Evolutionary conservation across 2,113 vertebrate species (phyloP).

Genomic region (Holacanthus passer): DNA sequence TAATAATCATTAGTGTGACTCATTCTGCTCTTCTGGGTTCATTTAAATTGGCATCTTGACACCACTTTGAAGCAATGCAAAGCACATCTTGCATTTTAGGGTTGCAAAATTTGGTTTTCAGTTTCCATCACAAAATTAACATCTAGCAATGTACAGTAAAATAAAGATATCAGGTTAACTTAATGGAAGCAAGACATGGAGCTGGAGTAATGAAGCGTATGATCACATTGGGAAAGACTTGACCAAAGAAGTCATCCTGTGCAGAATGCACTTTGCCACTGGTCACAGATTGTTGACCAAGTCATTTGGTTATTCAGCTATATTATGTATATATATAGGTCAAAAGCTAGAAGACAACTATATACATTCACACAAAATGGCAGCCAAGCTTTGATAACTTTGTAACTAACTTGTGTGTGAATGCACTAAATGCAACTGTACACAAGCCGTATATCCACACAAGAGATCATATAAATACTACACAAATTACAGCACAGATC

Average conservation of each 20-base stretch:
- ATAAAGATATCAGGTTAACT: background rate
- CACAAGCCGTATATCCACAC: background rate
- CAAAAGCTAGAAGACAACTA: constrained; percentile 20
- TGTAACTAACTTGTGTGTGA: background rate
- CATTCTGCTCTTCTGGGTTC: background rate
- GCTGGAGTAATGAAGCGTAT: background rate
- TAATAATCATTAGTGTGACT: background rate
- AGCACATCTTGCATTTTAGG: background rate
- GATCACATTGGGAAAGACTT: constrained; percentile 8
- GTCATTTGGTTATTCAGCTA: constrained; percentile 48
- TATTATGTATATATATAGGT: too few relatives aligned
- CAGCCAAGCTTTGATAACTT: background rate
- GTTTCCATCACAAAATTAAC: constrained; percentile 3
- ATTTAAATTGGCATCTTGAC: background rate
- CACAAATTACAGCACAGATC: background rate
- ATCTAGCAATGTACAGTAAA: background rate
- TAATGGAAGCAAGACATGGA: background rate
- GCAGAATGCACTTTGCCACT: constrained; percentile 34
- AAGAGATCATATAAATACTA: background rate
- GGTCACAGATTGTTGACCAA: constrained; percentile 39
- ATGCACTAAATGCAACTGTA: background rate
- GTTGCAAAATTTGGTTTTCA: background rate
- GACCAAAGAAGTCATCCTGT: constrained; percentile 10
- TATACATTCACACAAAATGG: background rate
- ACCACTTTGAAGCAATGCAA: background rate